These are phyloP conservation scores for Drosophila quinaria DNA, from an alignment of 2,888 invertebrate genomes.

Conservation along the genomic window DNA sequence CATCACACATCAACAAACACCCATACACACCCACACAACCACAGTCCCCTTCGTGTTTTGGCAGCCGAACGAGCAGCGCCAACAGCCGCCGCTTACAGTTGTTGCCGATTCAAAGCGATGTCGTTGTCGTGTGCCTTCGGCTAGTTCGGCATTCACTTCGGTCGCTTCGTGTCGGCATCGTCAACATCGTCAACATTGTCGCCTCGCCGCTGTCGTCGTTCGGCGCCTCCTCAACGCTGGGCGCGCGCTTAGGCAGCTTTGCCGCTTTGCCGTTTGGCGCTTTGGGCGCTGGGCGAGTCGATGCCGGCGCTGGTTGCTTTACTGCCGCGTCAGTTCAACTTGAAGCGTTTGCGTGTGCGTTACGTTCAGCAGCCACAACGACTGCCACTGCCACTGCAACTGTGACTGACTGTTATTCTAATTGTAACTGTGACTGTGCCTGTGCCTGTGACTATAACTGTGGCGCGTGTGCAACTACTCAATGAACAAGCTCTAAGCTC, in stretches of 20 bases:
- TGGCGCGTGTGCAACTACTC: slow-evolving; percentile 60
- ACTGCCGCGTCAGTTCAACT: slow-evolving; percentile 81
- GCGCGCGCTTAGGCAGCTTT: slow-evolving; percentile 41
- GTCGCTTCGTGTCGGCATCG: slow-evolving; percentile 13
- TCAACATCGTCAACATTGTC: not conserved
- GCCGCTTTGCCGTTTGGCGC: slow-evolving; percentile 22
- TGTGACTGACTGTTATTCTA: slow-evolving; percentile 24
- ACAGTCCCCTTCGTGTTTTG: slow-evolving; percentile 6
- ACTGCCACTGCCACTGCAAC: slow-evolving; percentile 33
- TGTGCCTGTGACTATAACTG: slow-evolving; percentile 9
- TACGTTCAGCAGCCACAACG: slow-evolving; percentile 65
- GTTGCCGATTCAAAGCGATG: slow-evolving; percentile 2
- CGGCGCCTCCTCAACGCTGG: slow-evolving; percentile 44
- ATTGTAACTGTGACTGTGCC: slow-evolving; percentile 21
- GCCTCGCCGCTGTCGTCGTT: slow-evolving; percentile 17
- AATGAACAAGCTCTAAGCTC: slow-evolving; percentile 7
- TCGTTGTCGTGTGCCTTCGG: slow-evolving; percentile 9
- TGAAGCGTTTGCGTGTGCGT: slow-evolving; percentile 85
- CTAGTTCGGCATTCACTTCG: slow-evolving; percentile 4
- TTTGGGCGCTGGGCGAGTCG: slow-evolving; percentile 56
- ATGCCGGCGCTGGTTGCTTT: slow-evolving; percentile 56
- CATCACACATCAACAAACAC: slow-evolving; percentile 11
- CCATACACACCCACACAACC: not conserved
- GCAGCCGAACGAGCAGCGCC: slow-evolving; percentile 23
- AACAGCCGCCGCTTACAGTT: slow-evolving; percentile 7